Conservation (phyloP, 2,113 vertebrate genomes). For the Zosterops japonicus region DNA sequence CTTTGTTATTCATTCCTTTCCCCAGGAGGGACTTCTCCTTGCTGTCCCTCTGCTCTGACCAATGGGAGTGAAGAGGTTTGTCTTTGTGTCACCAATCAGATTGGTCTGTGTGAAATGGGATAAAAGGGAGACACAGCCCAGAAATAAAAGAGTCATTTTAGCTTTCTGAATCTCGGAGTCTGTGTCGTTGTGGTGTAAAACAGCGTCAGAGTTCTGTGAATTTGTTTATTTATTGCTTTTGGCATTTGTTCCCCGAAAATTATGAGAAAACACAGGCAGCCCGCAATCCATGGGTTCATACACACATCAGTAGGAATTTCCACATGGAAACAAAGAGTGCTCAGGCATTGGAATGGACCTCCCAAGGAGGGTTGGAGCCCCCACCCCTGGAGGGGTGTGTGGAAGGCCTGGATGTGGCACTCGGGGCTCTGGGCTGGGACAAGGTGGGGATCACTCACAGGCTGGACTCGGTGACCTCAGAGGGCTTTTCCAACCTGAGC, state of each 20-base stretch:
- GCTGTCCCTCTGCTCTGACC: no score
- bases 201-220: neutral
- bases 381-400: accelerated
- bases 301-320: neutral
- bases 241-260: neutral
- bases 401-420: neutral
- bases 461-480: accelerated
- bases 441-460: accelerated
- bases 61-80: no score
- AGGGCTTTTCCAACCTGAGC: neutral
- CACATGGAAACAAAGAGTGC: neutral
- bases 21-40: no score
- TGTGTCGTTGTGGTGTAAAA: no score
- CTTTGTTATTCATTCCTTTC: no score
- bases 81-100: no score
- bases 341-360: neutral
- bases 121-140: no score
- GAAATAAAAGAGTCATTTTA: no score
- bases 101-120: no score
- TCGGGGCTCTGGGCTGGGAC: neutral
- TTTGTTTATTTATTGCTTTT: neutral
- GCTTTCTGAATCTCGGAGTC: no score
- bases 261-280: neutral
- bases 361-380: neutral
- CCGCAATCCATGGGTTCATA: accelerated